phyloP scores from a whole-genome alignment of 2,113 vertebrate species.

The Xiphias gladius region DNA sequence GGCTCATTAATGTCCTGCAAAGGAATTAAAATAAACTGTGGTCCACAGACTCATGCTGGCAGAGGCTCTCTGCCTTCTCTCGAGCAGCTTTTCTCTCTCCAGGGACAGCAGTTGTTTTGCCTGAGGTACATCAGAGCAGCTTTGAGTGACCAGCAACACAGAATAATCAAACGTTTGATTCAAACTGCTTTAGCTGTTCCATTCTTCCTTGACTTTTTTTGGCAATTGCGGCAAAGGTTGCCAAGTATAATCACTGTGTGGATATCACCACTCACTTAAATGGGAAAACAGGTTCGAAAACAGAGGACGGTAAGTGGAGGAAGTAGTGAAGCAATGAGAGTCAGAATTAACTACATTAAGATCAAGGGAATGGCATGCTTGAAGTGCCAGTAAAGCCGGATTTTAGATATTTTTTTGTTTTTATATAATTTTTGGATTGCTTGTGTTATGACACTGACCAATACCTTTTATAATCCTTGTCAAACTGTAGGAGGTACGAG shows the following conservation, averaged over 20 bases:
- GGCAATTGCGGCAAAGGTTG: conserved; percentile 57
- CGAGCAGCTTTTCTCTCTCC: conserved; percentile 66
- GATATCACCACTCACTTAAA: conserved; percentile 39
- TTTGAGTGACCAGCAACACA: conserved; percentile 60
- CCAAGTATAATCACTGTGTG: conserved; percentile 52
- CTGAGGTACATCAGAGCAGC: conserved; percentile 62
- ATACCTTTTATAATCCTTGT: not conserved
- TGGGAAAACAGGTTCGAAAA: conserved; percentile 46
- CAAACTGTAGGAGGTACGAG: not conserved
- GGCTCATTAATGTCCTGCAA: conserved; percentile 76
- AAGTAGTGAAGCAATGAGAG: not conserved
- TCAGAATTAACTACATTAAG: conserved; percentile 18
- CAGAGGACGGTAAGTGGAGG: not conserved
- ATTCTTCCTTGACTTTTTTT: conserved; percentile 51
- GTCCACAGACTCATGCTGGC: conserved; percentile 50
- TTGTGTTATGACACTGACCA: not conserved
- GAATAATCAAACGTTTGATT: conserved; percentile 65
- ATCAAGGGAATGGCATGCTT: conserved; percentile 6
- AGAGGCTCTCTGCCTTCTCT: conserved; percentile 54
- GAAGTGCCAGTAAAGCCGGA: not conserved
- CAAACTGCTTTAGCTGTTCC: conserved; percentile 35
- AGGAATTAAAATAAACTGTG: conserved; percentile 72
- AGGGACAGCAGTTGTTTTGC: conserved; percentile 75
- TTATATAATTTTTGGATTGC: not conserved
- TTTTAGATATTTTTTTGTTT: not conserved